Evolutionary conservation across 1,140 invertebrate species (phyloP).

Genomic region (Stegodyphus mimosarum): DNA sequence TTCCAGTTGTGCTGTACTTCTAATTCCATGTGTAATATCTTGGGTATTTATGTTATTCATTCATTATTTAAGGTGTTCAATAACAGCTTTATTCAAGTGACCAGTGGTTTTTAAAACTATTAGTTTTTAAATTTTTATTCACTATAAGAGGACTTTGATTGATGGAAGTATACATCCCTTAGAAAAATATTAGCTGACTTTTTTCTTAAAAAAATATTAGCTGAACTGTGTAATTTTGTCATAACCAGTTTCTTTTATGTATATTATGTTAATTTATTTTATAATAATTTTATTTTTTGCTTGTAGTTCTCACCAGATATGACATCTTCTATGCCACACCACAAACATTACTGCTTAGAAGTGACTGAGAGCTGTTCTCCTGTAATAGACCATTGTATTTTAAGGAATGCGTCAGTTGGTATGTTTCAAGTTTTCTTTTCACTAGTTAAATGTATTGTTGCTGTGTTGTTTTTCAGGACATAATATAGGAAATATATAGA

Average conservation of each 20-base stretch:
- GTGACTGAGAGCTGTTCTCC: constrained; percentile 96
- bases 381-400: constrained; percentile 95
- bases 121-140: no score
- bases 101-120: no score
- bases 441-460: background rate
- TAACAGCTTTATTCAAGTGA: no score
- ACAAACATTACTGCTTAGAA: constrained; percentile 98
- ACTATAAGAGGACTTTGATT: no score
- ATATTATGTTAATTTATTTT: background rate
- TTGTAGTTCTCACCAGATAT: constrained; percentile 88
- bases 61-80: no score
- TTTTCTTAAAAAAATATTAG: no score
- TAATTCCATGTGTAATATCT: no score
- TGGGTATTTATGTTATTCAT: no score
- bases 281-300: background rate
- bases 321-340: constrained; percentile 91
- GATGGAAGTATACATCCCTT: no score
- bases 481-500: no score
- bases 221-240: background rate
- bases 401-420: constrained; percentile 93
- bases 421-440: constrained; percentile 53
- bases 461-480: background rate
- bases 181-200: no score
- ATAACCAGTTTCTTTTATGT: background rate
- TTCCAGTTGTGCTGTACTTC: no score